phyloP scores from a whole-genome alignment of 1,140 invertebrate genomes.

The Drosophila littoralis region DNA sequence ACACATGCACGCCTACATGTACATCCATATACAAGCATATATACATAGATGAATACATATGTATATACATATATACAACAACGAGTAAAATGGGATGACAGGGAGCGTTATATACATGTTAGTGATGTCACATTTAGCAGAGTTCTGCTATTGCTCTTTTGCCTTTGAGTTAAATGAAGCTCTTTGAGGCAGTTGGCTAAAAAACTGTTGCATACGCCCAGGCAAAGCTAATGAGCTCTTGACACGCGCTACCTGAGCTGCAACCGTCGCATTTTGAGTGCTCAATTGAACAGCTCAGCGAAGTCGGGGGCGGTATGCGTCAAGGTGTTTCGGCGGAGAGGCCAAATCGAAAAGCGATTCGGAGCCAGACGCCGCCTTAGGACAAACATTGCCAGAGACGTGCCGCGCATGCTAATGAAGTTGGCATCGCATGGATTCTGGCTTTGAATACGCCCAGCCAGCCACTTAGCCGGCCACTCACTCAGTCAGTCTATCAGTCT shows the following conservation, averaged over 20 bases:
- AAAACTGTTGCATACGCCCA: conserved; percentile 4
- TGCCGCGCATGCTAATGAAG: conserved; percentile 56
- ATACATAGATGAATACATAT: no score
- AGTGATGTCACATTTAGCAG: not conserved
- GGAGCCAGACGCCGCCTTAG: not conserved
- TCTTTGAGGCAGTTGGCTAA: not conserved
- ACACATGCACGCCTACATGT: no score
- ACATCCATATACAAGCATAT: no score
- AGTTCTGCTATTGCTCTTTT: not conserved
- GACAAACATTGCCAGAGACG: conserved; percentile 41
- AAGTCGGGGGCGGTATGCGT: not conserved
- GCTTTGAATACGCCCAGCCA: conserved; percentile 49
- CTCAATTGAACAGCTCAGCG: conserved; percentile 30
- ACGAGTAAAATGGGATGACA: no score
- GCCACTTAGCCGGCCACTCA: conserved; percentile 2
- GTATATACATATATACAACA: no score
- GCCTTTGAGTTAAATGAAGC: not conserved
- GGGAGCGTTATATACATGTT: no score
- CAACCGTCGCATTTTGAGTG: conserved; percentile 16
- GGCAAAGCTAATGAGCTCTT: conserved; percentile 17
- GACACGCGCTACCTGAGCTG: conserved; percentile 11
- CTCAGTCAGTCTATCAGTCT: conserved; percentile 3
- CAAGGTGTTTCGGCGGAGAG: not conserved
- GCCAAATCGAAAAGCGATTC: conserved; percentile 16
- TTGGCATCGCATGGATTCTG: not conserved